Conservation (phyloP, 2,113 vertebrate genomes). For the Silurus meridionalis region DNA sequence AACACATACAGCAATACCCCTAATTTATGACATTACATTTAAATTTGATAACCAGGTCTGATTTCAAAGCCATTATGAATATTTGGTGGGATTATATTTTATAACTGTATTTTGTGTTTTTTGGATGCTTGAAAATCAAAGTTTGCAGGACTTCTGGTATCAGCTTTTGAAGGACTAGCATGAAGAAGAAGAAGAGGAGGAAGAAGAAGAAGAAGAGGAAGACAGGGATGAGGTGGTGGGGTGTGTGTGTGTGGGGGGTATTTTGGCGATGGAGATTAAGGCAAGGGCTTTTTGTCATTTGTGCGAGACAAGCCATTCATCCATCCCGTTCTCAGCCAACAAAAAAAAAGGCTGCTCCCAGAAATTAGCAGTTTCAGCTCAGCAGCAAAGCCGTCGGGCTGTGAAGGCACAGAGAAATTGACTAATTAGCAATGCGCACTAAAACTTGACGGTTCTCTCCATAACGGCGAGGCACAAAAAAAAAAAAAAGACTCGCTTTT, state of each 20-base stretch:
- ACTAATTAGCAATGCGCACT: slow-evolving; percentile 99
- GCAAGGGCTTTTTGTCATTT: slow-evolving; percentile 99
- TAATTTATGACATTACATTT: not conserved
- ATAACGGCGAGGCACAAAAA: slow-evolving; percentile 89
- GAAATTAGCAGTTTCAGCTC: slow-evolving; percentile 99
- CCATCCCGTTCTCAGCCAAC: slow-evolving; percentile 99
- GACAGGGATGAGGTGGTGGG: not conserved
- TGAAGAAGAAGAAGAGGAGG: slow-evolving; percentile 83
- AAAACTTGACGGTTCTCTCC: slow-evolving; percentile 99
- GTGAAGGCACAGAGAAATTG: slow-evolving; percentile 99
- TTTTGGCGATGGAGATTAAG: slow-evolving; percentile 86
- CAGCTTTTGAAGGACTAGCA: slow-evolving; percentile 82
- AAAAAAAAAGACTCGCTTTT: slow-evolving; percentile 78
- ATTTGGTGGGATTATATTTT: slow-evolving; percentile 14
- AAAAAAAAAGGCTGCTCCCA: slow-evolving; percentile 99
- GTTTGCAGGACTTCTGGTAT: slow-evolving; percentile 69
- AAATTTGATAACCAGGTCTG: not conserved
- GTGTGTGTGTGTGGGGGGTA: slow-evolving; percentile 81
- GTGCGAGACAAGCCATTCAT: slow-evolving; percentile 99
- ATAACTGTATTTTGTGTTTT: slow-evolving; percentile 61
- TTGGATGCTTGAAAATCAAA: slow-evolving; percentile 65
- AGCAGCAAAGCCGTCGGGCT: slow-evolving; percentile 99
- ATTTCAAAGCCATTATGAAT: not conserved
- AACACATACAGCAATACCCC: not conserved
- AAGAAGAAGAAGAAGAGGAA: not conserved